Evolutionary conservation across 2,113 vertebrate species (phyloP).

Genomic region (Carassius auratus): DNA sequence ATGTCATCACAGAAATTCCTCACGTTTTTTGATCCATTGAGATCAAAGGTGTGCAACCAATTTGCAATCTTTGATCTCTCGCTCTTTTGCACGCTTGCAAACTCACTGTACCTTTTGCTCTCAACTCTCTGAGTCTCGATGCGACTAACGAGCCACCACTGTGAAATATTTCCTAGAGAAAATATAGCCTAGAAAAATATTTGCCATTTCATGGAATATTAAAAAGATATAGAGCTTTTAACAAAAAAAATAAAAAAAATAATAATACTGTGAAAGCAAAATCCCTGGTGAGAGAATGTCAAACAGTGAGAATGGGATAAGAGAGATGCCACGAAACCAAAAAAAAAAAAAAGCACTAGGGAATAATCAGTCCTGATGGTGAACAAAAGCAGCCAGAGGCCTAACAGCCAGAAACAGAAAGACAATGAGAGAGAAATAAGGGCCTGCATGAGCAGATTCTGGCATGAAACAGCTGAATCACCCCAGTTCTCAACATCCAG

Average conservation of each 20-base stretch:
- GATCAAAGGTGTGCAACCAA: conserved; percentile 22
- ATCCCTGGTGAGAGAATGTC: background rate
- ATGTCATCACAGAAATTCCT: conserved; percentile 33
- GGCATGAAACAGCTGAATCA: conserved; percentile 48
- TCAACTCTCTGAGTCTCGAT: conserved; percentile 60
- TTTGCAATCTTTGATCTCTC: conserved; percentile 29
- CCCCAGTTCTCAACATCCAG: conserved; percentile 26
- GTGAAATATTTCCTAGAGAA: too few relatives aligned
- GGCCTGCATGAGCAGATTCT: conserved; percentile 23
- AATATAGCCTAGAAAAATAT: conserved; percentile 52
- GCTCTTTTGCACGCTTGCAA: conserved; percentile 37
- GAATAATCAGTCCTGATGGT: background rate
- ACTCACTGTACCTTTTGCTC: conserved; percentile 19
- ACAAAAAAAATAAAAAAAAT: conserved; percentile 46
- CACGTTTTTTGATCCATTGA: conserved; percentile 12
- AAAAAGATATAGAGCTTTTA: conserved; percentile 42
- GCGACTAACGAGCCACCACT: conserved; percentile 58
- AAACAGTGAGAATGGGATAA: background rate
- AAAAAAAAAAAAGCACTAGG: background rate
- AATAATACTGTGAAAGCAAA: conserved; percentile 28
- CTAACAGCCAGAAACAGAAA: conserved; percentile 34
- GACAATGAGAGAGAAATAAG: conserved; percentile 45
- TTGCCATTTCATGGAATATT: conserved; percentile 54
- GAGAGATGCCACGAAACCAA: background rate
- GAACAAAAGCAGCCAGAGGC: conserved; percentile 5